These are phyloP conservation scores for Eriocheir sinensis DNA, from an alignment of 1,140 invertebrate species.

Conservation along the genomic window DNA sequence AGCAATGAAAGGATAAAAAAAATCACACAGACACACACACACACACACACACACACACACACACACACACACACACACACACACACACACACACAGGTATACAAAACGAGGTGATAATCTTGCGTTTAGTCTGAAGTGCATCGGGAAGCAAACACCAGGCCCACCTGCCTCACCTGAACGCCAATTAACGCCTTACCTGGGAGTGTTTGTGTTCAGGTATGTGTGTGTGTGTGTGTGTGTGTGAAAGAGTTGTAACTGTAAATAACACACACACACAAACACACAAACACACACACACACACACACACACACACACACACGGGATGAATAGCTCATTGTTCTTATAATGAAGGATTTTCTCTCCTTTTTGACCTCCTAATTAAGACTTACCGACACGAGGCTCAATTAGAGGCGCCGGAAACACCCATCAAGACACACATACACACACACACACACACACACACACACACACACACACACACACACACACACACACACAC, in stretches of 20 bases:
- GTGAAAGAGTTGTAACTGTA: conserved; percentile 9
- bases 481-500: too few relatives aligned
- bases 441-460: background rate
- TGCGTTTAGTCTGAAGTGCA: too few relatives aligned
- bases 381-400: too few relatives aligned
- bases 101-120: too few relatives aligned
- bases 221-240: conserved; percentile 54
- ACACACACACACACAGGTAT: too few relatives aligned
- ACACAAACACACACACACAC: too few relatives aligned
- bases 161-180: background rate
- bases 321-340: too few relatives aligned
- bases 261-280: background rate
- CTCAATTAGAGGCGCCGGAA: background rate
- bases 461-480: background rate
- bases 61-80: too few relatives aligned
- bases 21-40: background rate
- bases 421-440: background rate
- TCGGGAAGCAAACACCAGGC: background rate
- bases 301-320: too few relatives aligned
- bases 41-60: too few relatives aligned
- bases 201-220: conserved; percentile 18
- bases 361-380: background rate
- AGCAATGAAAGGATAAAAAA: too few relatives aligned
- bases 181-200: background rate
- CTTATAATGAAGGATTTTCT: background rate